Evolutionary conservation across 2,888 invertebrate species (phyloP).

Genomic region (Ennomos fuscantarius): DNA sequence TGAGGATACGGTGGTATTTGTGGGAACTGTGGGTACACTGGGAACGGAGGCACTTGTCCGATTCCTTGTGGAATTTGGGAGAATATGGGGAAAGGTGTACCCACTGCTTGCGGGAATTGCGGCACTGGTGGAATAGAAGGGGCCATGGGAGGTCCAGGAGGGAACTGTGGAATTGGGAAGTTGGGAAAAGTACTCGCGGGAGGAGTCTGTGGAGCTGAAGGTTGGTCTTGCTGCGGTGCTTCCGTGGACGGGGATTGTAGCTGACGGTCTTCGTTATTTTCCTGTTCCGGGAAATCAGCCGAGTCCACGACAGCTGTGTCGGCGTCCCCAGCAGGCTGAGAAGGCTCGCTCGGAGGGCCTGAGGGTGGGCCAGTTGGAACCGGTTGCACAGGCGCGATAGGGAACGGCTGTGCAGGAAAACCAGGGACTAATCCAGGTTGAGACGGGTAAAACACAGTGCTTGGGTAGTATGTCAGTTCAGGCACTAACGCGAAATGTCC

Average conservation of each 20-base stretch:
- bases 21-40: slow-evolving; percentile 44
- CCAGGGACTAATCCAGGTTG: slow-evolving; percentile 40
- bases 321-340: slow-evolving; percentile 59
- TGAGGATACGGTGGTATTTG: slow-evolving; percentile 42
- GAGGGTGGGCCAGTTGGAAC: slow-evolving; percentile 27
- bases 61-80: slow-evolving; percentile 21
- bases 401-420: slow-evolving; percentile 46
- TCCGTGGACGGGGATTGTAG: slow-evolving; percentile 42
- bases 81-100: slow-evolving; percentile 47
- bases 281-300: slow-evolving; percentile 54
- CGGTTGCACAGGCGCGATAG: slow-evolving; percentile 33
- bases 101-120: slow-evolving; percentile 44
- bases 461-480: slow-evolving; percentile 58
- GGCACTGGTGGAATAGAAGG: slow-evolving; percentile 18
- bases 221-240: slow-evolving; percentile 43
- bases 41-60: slow-evolving; percentile 35
- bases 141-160: slow-evolving; percentile 15
- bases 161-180: slow-evolving; percentile 38
- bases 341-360: slow-evolving; percentile 40
- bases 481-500: slow-evolving; percentile 55
- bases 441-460: slow-evolving; percentile 57
- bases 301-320: slow-evolving; percentile 75
- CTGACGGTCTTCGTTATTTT: slow-evolving; percentile 38
- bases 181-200: slow-evolving; percentile 46
- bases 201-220: slow-evolving; percentile 42